phyloP scores from a whole-genome alignment of 2,888 invertebrate genomes.

The Callimorpha dominula region DNA sequence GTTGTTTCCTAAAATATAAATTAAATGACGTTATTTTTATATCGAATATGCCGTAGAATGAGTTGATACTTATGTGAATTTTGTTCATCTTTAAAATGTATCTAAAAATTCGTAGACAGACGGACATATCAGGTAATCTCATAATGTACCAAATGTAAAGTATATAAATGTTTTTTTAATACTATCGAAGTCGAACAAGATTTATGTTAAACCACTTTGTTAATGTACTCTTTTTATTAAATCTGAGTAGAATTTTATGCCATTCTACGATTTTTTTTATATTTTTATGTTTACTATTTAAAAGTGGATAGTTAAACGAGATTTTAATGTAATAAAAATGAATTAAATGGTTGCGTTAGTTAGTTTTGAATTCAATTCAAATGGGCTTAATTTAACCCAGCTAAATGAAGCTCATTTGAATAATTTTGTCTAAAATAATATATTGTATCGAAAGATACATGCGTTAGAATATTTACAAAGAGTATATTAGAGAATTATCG shows the following conservation, averaged over 20 bases:
- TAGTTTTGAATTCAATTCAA: slow-evolving; percentile 58
- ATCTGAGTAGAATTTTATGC: neutral
- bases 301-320: neutral
- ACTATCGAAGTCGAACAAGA: slow-evolving; percentile 63
- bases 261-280: too few relatives aligned
- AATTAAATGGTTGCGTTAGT: slow-evolving; percentile 25
- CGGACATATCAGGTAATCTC: slow-evolving; percentile 65
- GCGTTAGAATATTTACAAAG: slow-evolving; percentile 65
- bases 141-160: slow-evolving; percentile 56
- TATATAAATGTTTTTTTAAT: slow-evolving; percentile 50
- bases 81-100: slow-evolving; percentile 65
- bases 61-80: slow-evolving; percentile 46
- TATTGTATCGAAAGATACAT: slow-evolving; percentile 54
- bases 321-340: neutral
- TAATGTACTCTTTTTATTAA: neutral
- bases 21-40: slow-evolving; percentile 39
- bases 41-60: slow-evolving; percentile 31
- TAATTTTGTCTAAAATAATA: slow-evolving; percentile 43
- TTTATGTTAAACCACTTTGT: slow-evolving; percentile 39
- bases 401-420: slow-evolving; percentile 78
- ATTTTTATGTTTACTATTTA: neutral
- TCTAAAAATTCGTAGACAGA: slow-evolving; percentile 50
- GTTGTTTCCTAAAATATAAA: slow-evolving; percentile 26
- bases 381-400: slow-evolving; percentile 81
- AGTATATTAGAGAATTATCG: slow-evolving; percentile 71